A percentile compares a stretch with the other conserved stretches of the same genome.
phyloP scores from a whole-genome alignment of 2,888 invertebrate species.

The Xanthorhoe designata region DNA sequence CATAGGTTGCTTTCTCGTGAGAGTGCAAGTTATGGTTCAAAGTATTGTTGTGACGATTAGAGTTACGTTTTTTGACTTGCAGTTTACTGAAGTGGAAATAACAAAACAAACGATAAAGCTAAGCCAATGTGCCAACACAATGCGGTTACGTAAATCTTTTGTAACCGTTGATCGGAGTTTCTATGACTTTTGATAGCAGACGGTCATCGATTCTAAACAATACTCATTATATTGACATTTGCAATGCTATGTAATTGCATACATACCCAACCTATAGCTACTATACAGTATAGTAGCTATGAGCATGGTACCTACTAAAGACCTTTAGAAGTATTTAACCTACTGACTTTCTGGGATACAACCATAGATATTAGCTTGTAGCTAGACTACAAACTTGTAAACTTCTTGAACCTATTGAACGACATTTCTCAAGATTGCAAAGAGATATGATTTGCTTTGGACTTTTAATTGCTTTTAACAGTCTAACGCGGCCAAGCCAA shows the following conservation, averaged over 20 bases:
- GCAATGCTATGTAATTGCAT: neutral
- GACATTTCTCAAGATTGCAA: too few relatives aligned
- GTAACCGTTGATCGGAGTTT: conserved; percentile 42
- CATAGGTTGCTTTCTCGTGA: too few relatives aligned
- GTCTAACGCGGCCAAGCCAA: too few relatives aligned
- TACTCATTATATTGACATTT: conserved; percentile 8
- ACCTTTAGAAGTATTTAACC: neutral
- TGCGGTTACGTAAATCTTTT: conserved; percentile 50
- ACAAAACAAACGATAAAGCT: conserved; percentile 45
- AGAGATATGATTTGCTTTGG: too few relatives aligned
- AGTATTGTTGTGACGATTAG: neutral
- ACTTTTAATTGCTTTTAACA: too few relatives aligned
- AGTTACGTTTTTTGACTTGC: conserved; percentile 29
- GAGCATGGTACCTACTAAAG: too few relatives aligned
- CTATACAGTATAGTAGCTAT: too few relatives aligned
- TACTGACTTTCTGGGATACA: neutral
- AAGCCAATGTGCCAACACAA: conserved; percentile 30
- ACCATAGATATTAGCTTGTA: neutral
- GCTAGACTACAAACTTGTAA: too few relatives aligned
- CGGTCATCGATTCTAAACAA: conserved; percentile 25
- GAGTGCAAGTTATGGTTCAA: neutral
- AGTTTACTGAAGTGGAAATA: conserved; percentile 49
- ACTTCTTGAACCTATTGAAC: too few relatives aligned
- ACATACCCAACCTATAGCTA: too few relatives aligned
- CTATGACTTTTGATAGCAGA: conserved; percentile 41